Evolutionary conservation across 2,113 vertebrate species (phyloP).

Genomic region (Talpa occidentalis): DNA sequence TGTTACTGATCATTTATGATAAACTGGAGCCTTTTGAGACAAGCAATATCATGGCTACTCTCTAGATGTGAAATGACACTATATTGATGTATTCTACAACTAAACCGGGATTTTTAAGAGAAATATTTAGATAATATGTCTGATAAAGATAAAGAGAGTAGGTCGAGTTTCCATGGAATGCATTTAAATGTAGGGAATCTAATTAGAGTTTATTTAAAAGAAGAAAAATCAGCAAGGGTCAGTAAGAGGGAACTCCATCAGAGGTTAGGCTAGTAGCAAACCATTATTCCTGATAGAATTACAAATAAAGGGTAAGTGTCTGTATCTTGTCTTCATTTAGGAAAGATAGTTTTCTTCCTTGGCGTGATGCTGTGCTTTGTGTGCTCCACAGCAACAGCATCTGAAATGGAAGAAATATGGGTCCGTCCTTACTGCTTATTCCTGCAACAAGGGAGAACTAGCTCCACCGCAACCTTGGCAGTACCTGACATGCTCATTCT

Average conservation of each 20-base stretch:
- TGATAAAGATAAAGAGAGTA: not conserved
- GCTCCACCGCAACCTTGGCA: not conserved
- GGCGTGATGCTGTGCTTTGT: not conserved
- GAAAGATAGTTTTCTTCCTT: not conserved
- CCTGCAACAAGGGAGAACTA: not conserved
- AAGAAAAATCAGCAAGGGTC: not conserved
- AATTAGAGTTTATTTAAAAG: not conserved
- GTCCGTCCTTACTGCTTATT: not conserved
- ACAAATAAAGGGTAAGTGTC: not conserved
- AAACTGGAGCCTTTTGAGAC: slow-evolving; percentile 63
- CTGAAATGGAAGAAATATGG: not conserved
- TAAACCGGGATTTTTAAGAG: not conserved
- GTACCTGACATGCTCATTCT: not conserved
- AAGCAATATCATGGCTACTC: slow-evolving; percentile 25
- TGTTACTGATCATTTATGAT: slow-evolving; percentile 76
- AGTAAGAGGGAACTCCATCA: not conserved
- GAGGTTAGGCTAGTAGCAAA: not conserved
- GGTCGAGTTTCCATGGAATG: not conserved
- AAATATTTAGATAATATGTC: not conserved
- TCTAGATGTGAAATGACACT: slow-evolving; percentile 27
- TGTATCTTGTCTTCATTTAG: not conserved
- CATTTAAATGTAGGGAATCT: not conserved
- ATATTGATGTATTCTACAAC: not conserved
- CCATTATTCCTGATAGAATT: not conserved
- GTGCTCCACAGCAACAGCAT: not conserved